Percentiles rank a stretch among this genome's conserved stretches.
These are phyloP conservation scores for Leistus spinibarbis DNA, from an alignment of 2,888 invertebrate species.

Conservation along the genomic window DNA sequence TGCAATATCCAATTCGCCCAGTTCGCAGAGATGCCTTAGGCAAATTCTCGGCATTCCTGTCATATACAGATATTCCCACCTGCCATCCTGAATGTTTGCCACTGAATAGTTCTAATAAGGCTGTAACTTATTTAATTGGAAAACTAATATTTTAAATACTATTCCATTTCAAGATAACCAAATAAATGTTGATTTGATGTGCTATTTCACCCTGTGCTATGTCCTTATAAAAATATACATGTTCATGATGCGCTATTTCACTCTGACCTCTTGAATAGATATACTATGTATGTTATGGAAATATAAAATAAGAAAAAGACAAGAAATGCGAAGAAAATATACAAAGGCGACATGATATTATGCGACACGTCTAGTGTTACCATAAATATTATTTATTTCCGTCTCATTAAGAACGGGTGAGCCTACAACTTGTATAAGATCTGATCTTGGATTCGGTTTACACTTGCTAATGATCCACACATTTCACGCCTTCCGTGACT, in stretches of 20 bases:
- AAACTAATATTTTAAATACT: no score
- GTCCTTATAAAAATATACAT: no score
- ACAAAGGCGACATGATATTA: background rate
- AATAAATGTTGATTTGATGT: no score
- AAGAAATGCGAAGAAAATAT: background rate
- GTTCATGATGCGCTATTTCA: no score
- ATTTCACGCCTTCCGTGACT: background rate
- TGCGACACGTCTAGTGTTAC: slow-evolving; percentile 9
- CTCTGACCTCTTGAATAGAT: no score
- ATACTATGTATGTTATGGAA: no score
- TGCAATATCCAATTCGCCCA: background rate
- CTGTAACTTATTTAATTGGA: no score
- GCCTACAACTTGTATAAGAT: slow-evolving; percentile 5
- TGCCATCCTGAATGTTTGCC: background rate
- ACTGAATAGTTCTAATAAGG: background rate
- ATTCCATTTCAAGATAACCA: no score
- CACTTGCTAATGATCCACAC: slow-evolving; percentile 11
- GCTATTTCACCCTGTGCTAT: no score
- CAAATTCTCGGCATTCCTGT: background rate
- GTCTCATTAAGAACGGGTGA: slow-evolving; percentile 6
- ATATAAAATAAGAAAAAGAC: background rate
- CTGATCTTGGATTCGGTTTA: slow-evolving; percentile 6
- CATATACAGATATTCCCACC: background rate
- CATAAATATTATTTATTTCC: slow-evolving; percentile 19
- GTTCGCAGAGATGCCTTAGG: background rate